Percentiles rank a stretch among this genome's conserved stretches.
phyloP scores from a whole-genome alignment of 2,888 invertebrate species.

The Aphidius colemani region DNA sequence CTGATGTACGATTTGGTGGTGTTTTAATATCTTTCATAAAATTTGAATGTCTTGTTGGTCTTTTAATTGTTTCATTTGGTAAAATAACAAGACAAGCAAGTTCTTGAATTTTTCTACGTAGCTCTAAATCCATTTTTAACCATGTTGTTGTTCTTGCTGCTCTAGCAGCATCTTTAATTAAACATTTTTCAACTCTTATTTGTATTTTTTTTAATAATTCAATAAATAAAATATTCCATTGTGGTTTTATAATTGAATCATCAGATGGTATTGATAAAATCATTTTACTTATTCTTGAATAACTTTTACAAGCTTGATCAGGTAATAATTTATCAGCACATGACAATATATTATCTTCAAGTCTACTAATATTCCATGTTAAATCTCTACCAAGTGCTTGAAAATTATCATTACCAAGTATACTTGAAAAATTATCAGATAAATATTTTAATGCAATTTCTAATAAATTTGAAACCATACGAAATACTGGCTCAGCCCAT shows the following conservation, averaged over 20 bases:
- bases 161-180: constrained; percentile 72
- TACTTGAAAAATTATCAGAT: constrained; percentile 76
- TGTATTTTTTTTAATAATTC: constrained; percentile 69
- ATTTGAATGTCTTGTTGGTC: constrained; percentile 53
- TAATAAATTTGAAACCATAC: constrained; percentile 77
- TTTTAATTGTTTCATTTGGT: constrained; percentile 57
- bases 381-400: constrained; percentile 71
- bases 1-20: constrained; percentile 45
- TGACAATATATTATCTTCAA: constrained; percentile 79
- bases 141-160: constrained; percentile 70
- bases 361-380: constrained; percentile 73
- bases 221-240: constrained; percentile 64
- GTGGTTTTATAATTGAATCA: constrained; percentile 58
- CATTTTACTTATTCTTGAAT: constrained; percentile 62
- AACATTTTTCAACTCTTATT: constrained; percentile 71
- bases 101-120: constrained; percentile 70
- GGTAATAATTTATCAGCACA: constrained; percentile 80
- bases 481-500: constrained; percentile 82
- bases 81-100: constrained; percentile 64
- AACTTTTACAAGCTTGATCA: constrained; percentile 82
- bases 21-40: constrained; percentile 52
- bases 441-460: constrained; percentile 82
- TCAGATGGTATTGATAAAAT: constrained; percentile 48
- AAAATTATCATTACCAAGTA: constrained; percentile 72
- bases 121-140: constrained; percentile 68